Base-by-base conservation (phyloP, 2,113 vertebrate species). In the Paedocypris sp. region DNA sequence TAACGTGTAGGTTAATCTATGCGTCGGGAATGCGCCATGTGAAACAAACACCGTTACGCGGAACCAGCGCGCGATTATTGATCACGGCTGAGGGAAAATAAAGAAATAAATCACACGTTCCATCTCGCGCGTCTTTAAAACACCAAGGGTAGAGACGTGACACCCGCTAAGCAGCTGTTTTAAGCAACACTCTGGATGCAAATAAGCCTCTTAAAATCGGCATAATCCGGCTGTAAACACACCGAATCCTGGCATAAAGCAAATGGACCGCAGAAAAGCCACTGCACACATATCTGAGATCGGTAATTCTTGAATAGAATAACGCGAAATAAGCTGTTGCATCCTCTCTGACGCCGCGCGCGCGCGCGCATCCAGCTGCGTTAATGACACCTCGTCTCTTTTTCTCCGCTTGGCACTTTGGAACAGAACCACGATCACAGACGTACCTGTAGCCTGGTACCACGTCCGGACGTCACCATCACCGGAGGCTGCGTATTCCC, bases 311-410 rank as follows among this genome's bases (percentile, higher is more conserved):
- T 32, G 5, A 51, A 35, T 51, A 33, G n/a, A n/a, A n/a, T n/a
- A 51, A 51, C 9, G 22, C 48, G 11, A 38, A 36, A 75, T 66
- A 84, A 85, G 77, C 84, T 87, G 84, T 86, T 86, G 84, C 85
- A 76, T 80, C 64, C 72, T 35, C 35, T 61, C 66, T 52, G 45
- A 66, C 58, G 73, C 13, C 8, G 31, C 56, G 60, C 53, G 46
- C 73, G 58, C 8, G 31, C 56, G 60, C 53, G 46, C 73, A 60
- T 18, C 53, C 53, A 12, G 29, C 45, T 68, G 74, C 38, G 33
- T 13, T 23, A 39, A 48, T n/a, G 42, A 25, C 4, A 10, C 31
- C 8, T 35, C 28, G 7, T 50, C 3, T 46, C 15, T 45, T 50
- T 31, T 18, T 48, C 48, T 32, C 26, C 12, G 32, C 8, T 19